Evolutionary conservation across 2,113 vertebrate genomes (phyloP).

Genomic region (Antigone vipio): DNA sequence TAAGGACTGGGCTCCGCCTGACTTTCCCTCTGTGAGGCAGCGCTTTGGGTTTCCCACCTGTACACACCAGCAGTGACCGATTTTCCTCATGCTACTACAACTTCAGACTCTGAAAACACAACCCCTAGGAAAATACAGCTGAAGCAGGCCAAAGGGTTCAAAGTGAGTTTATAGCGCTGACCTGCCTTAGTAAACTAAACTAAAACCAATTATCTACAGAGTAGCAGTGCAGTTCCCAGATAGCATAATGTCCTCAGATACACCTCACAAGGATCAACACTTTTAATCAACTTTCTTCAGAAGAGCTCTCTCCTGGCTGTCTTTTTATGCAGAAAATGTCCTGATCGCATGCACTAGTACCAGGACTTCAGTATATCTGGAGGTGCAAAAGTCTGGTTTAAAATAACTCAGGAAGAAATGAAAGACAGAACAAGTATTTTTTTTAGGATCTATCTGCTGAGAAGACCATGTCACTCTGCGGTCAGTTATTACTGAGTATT

Average conservation of each 20-base stretch:
- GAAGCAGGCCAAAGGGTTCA: not conserved
- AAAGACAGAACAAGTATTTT: not conserved
- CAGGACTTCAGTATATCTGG: not conserved
- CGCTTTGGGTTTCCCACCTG: not conserved
- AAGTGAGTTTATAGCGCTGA: not conserved
- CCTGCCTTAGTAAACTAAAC: not conserved
- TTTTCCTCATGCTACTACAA: not conserved
- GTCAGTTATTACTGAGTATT: conserved; percentile 29
- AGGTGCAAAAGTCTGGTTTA: not conserved
- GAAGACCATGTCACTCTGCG: not conserved
- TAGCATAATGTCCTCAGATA: not conserved
- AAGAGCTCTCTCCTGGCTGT: not conserved
- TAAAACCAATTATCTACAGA: not conserved
- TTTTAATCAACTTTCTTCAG: not conserved
- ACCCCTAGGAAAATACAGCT: not conserved
- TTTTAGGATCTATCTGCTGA: conserved; percentile 6
- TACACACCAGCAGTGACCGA: not conserved
- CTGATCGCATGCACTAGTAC: not conserved
- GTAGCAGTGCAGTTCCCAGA: not conserved
- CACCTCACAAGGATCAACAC: not conserved
- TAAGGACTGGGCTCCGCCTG: not conserved
- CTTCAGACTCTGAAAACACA: not conserved
- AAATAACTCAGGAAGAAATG: not conserved
- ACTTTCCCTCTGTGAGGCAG: not conserved
- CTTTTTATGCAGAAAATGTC: not conserved